phyloP scores from a whole-genome alignment of 2,888 invertebrate species.

The Lepidochitona cinerea region DNA sequence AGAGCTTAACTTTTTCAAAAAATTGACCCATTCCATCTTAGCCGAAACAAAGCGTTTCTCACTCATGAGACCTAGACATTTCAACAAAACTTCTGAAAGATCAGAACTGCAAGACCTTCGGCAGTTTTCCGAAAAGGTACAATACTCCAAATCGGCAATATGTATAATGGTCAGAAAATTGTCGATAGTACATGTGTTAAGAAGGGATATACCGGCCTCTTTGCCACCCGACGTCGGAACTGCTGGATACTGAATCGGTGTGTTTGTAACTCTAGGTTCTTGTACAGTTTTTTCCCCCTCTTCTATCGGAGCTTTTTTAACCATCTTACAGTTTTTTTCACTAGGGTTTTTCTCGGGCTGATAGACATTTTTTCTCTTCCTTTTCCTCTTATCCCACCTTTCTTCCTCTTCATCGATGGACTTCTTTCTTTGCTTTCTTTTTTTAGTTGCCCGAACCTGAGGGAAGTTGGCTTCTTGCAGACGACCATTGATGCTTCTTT shows the following conservation, averaged over 20 bases:
- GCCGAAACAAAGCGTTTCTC: background rate
- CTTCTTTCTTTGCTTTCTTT: too few relatives aligned
- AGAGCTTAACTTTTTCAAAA: background rate
- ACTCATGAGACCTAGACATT: background rate
- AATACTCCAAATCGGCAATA: background rate
- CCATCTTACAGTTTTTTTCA: background rate
- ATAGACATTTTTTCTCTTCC: background rate
- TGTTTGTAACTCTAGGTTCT: background rate
- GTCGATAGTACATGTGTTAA: background rate
- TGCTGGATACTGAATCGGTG: background rate
- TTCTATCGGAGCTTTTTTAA: background rate
- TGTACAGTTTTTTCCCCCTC: background rate
- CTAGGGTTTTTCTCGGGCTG: background rate
- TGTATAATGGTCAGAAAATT: background rate
- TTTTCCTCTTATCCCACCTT: background rate
- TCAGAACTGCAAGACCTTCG: background rate
- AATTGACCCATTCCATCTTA: background rate
- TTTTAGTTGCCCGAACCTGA: background rate
- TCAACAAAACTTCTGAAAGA: background rate
- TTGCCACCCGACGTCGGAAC: background rate
- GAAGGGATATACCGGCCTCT: background rate
- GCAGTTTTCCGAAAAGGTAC: background rate
- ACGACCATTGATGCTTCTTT: background rate
- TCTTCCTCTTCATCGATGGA: too few relatives aligned
- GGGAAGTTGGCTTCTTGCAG: background rate